Base-by-base conservation (phyloP, 2,797 vertebrate genomes). In the Rachycentron canadum region DNA sequence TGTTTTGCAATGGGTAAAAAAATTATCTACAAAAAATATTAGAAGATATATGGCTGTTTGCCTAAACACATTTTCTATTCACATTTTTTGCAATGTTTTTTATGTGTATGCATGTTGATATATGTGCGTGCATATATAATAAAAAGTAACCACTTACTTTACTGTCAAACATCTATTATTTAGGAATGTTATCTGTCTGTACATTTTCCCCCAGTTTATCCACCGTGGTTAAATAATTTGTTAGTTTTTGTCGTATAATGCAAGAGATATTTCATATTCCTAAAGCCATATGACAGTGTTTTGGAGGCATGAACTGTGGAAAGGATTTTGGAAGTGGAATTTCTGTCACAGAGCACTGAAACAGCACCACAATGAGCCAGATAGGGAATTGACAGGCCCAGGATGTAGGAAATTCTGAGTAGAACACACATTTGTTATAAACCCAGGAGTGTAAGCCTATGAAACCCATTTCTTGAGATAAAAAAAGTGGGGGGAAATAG, bases 381-480 rank as follows among this genome's bases (percentile, higher is more conserved):
- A 73, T 28, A 69, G 81, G 73, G 83, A 80, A 76, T 66, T 70
- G 75, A 79, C 66, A 82, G 72, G 25, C 45, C 53, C 30, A 47
- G 71, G 76, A 67, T 45, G 21, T 17, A 63, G 58, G 62, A 79
- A 78, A 66, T 47, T 78, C 26, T 84, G 58, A 61, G 69, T 34
- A 47, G 55, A 69, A 85, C 83, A 71, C 73, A 68, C 73, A 77
- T 83, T 79, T 82, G 40, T 84, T 84, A 78, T 83, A 76, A 91
- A 68, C 61, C 59, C 60, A 62, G 23, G 68, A 73, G 66, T 65
- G 67, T 58, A 30, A 43, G 63, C 11, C 38, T 43, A 36, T 57
- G 64, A 88, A 84, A 77, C 41, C 25, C 63, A 64, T 76, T 83
- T 83, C 69, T 82, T 32, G 28, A 78, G 67, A 40, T 14, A 82